Base-by-base conservation (phyloP, 2,113 vertebrate species). In the Physeter macrocephalus region DNA sequence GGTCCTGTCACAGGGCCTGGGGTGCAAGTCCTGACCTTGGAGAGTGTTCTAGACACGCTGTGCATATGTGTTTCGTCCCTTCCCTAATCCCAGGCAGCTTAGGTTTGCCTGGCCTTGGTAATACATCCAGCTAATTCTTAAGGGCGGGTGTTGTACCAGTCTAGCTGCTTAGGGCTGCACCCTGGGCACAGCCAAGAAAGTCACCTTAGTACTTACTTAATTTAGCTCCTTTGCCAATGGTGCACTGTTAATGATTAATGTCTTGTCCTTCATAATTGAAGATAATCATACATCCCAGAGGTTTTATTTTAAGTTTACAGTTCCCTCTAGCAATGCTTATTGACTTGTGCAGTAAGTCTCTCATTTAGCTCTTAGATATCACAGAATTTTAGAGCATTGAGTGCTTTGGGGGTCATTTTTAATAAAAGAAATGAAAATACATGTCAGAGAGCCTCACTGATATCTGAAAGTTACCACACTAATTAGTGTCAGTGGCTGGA, bases 171-270 rank as follows among this genome's bases (percentile, higher is more conserved):
- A 15, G 21, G 29, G 13, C 27, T 90, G 29, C 5, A 71, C 12
- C 72, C 97, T 83, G 75, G 83, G 67, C 54, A 87, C 7, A 92
- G 36, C 21, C 83, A 46, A 92, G 87, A 96, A 87, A 80, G 88
- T 93, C 87, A 92, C 69, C 52, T 90, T 85, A 95, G 59, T 57
- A 66, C 75, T 93, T 88, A 54, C 18, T 88, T 95, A 95, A 85
- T 94, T 97, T 96, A 64, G 94, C 66, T 85, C 66, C 61, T 82
- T 96, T 95, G 71, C 66, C 57, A 74, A 36, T 39, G 52, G 81
- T 54, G 27, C 66, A 41, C 9, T 85, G 88, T 88, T 97, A 94
- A 93, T 97, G 81, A 94, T 96, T 96, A 95, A 96, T 93, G 64
- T 88, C 4, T 25, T 39, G 3, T 91, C 62, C 66, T 96, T 96